Conservation (phyloP, 2,888 invertebrate species). For the Hoplodrina blanda region DNA sequence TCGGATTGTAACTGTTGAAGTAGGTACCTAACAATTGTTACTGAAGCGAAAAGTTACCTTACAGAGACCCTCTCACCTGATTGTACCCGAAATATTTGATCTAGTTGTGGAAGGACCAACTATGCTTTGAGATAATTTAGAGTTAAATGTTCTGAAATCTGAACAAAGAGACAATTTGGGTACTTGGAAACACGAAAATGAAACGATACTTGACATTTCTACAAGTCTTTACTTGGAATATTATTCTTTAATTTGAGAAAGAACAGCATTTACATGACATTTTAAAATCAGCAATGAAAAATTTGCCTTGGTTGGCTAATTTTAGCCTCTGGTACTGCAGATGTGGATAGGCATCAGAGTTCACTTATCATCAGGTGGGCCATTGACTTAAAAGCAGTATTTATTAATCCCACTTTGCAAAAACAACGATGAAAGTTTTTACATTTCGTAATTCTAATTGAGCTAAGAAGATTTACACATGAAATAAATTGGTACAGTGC, state of each 20-base stretch:
- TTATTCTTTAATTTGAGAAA: neutral
- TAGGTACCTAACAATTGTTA: conserved; percentile 48
- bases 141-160: neutral
- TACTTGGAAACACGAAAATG: neutral
- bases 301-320: no score
- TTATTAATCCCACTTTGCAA: neutral
- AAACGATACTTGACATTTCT: neutral
- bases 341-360: no score
- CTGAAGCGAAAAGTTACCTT: conserved; percentile 39
- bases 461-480: no score
- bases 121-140: conserved; percentile 1
- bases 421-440: neutral
- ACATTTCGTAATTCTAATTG: neutral
- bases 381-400: no score
- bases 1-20: conserved; percentile 48
- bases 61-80: conserved; percentile 8
- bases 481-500: no score
- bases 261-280: neutral
- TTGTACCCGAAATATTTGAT: conserved; percentile 15
- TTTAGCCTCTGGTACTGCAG: no score
- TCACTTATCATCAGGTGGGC: no score
- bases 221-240: neutral
- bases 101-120: neutral
- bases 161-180: neutral
- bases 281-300: neutral